A percentile compares a stretch with the other conserved stretches of the same genome.
Conservation (phyloP, 1,140 invertebrate species). For the Leptopilina clavipes region DNA sequence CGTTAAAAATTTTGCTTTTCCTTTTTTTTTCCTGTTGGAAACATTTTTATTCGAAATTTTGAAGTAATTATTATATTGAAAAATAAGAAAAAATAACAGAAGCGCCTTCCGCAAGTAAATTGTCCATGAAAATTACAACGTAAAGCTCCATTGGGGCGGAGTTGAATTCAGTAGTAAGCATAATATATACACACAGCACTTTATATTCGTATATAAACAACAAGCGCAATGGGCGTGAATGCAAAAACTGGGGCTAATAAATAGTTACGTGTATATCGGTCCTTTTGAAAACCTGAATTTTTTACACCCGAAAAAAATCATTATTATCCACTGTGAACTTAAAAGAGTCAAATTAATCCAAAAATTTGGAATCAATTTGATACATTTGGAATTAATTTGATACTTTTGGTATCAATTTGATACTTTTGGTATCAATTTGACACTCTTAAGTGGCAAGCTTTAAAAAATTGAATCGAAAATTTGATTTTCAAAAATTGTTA, state of each 20-base stretch:
- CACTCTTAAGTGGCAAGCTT: too few species aligned
- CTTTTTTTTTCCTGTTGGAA: too few species aligned
- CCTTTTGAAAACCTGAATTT: conserved; percentile 25
- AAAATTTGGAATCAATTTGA: too few species aligned
- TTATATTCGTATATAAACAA: conserved; percentile 32
- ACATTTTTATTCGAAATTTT: not conserved
- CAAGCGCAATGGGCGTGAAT: conserved; percentile 23
- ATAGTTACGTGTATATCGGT: conserved; percentile 21
- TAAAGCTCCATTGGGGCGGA: not conserved
- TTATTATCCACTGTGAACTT: too few species aligned
- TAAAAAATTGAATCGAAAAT: too few species aligned
- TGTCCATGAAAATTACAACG: conserved; percentile 15
- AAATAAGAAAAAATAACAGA: not conserved
- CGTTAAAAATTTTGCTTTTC: too few species aligned
- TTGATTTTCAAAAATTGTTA: too few species aligned
- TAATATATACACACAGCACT: conserved; percentile 30
- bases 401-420: too few species aligned
- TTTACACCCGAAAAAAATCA: not conserved
- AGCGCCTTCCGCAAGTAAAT: conserved; percentile 6
- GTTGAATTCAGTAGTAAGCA: conserved; percentile 26
- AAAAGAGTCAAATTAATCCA: too few species aligned
- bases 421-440: too few species aligned
- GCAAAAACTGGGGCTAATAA: conserved; percentile 2
- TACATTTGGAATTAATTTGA: too few species aligned
- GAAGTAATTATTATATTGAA: not conserved